phyloP scores from a whole-genome alignment of 1,140 invertebrate species.

The Caenorhabditis elegans region DNA sequence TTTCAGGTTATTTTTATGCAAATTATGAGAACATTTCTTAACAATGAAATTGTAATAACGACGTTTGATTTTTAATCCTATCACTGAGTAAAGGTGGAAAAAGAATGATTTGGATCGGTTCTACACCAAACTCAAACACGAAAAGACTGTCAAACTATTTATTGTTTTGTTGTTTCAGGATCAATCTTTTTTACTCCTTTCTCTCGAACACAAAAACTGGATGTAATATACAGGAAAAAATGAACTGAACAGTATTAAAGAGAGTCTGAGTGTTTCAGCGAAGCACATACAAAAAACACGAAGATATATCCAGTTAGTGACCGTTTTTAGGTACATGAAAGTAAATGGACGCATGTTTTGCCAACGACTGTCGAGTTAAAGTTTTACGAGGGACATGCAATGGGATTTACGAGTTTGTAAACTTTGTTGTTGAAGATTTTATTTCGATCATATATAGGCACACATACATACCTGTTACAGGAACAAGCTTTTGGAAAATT shows the following conservation, averaged over 20 bases:
- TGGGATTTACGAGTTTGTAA: neutral
- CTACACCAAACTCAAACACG: no score
- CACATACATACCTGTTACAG: no score
- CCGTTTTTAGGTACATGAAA: neutral
- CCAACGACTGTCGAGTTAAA: neutral
- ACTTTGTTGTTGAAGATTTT: neutral
- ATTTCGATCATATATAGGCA: no score
- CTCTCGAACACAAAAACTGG: neutral
- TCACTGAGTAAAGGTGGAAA: neutral
- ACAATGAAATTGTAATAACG: neutral
- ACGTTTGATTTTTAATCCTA: neutral
- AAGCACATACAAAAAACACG: constrained; percentile 3
- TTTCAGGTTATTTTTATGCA: neutral
- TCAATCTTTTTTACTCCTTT: neutral
- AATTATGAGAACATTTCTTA: neutral
- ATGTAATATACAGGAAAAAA: neutral
- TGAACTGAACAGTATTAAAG: neutral
- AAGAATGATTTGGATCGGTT: neutral
- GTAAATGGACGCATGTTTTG: constrained; percentile 22
- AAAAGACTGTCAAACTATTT: neutral
- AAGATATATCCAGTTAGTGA: constrained; percentile 18
- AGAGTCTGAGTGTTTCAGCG: neutral
- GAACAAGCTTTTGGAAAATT: no score
- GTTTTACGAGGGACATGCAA: neutral
- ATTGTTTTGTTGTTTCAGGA: neutral